Base-by-base conservation (phyloP, 2,888 invertebrate species). In the Ligdia adustata region DNA sequence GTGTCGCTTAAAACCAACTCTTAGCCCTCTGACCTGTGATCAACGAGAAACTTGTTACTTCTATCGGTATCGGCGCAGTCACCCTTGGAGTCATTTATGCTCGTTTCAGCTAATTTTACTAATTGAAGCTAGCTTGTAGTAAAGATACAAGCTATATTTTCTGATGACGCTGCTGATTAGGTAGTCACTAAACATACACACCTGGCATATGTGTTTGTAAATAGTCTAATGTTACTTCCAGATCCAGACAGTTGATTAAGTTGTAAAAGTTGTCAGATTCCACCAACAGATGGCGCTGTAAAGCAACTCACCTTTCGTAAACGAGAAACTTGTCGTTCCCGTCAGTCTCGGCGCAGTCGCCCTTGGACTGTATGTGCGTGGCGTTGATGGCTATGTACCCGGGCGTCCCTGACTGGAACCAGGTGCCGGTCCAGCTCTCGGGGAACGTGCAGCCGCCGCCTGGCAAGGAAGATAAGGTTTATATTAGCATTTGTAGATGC, bases 381-480 rank as follows among this genome's bases (percentile, higher is more conserved):
- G 89, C 84, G 72, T 94, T 93, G 77, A 93, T 91, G 37, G 88
- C 87, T 42, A 94, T 83, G 34, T 91, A 86, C 3, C 91, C 91
- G 2, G 84, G 91, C 51, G 91, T 91, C 2, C 94, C 95, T 2
- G 93, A 93, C 75, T 94, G 94, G 85, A 95, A 95, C 95, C 95
- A 95, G 65, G 91, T 86, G 18, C 95, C 95, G 2, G 92, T 87
- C 95, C 95, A 95, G 46, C 88, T 86, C 41, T 88, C 86, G 22
- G 94, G 94, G 75, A 95, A 95, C 49, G 92, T 91, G 79, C 95
- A 95, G 49, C 91, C 92, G 54, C 92, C 94, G 88, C 92, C 73
- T 92, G 91, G 48, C 82, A 74, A 1, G 14, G 14, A 12, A 7
- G 24, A 13, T 13, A 24, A 26, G 15, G 6, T 27, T 27, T 13